phyloP scores from a whole-genome alignment of 2,797 vertebrate species.

The Eupleurogrammus muticus region DNA sequence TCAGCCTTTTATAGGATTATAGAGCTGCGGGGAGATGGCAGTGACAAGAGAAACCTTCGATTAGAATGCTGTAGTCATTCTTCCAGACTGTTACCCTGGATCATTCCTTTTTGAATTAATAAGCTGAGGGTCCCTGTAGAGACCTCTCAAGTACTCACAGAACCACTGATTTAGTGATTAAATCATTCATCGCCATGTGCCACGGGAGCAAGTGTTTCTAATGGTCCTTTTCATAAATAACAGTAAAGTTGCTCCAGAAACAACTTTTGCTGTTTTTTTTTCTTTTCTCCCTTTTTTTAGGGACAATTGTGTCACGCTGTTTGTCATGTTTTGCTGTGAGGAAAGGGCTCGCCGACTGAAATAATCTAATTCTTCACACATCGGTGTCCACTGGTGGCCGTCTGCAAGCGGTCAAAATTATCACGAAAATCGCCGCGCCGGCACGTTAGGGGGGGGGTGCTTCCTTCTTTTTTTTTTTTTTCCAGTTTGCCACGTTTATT shows the following conservation, averaged over 20 bases:
- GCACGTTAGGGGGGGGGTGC: background rate
- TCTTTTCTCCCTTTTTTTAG: no score
- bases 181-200: conserved; percentile 36
- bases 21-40: conserved; percentile 21
- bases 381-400: conserved; percentile 34
- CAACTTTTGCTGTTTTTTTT: background rate
- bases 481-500: conserved; percentile 27
- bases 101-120: conserved; percentile 41
- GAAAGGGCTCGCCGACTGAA: conserved; percentile 33
- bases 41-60: conserved; percentile 29
- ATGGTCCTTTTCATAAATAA: background rate
- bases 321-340: conserved; percentile 7
- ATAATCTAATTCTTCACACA: conserved; percentile 34
- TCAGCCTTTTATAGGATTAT: conserved; percentile 34
- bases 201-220: conserved; percentile 19
- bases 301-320: background rate
- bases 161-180: conserved; percentile 51
- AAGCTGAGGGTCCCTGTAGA: conserved; percentile 41
- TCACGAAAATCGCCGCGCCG: conserved; percentile 26
- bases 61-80: conserved; percentile 30
- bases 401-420: conserved; percentile 31
- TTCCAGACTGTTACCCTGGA: conserved; percentile 20
- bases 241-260: background rate
- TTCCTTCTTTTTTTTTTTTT: conserved; percentile 24
- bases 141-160: conserved; percentile 36